A percentile compares a stretch with the other conserved stretches of the same genome.
Conservation (phyloP, 2,888 invertebrate species). For the Hypomecis atomaria region DNA sequence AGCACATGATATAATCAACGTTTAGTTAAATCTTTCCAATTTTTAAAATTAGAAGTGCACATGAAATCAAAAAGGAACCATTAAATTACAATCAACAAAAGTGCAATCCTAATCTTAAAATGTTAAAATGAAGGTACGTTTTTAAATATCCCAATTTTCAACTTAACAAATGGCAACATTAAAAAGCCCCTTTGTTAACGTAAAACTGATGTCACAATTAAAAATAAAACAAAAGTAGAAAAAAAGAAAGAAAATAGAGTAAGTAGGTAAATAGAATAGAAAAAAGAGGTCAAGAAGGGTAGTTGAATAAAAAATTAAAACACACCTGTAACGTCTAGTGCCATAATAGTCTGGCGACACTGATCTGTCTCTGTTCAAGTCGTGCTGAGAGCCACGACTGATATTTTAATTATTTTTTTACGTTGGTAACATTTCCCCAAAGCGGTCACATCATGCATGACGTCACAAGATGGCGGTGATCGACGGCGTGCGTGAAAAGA, state of each 20-base stretch:
- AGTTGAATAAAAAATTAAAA: constrained; percentile 43
- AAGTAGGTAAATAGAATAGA: background rate
- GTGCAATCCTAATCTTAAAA: constrained; percentile 16
- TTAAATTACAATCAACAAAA: background rate
- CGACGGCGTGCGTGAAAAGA: constrained; percentile 53
- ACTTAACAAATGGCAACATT: background rate
- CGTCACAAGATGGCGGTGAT: constrained; percentile 73
- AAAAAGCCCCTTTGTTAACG: background rate
- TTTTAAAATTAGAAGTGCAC: constrained; percentile 15
- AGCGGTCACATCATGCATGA: constrained; percentile 75
- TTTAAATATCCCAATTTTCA: background rate
- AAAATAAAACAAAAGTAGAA: constrained; percentile 7
- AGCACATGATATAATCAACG: constrained; percentile 40
- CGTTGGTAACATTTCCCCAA: constrained; percentile 51
- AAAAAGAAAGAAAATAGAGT: background rate
- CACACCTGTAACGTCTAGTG: constrained; percentile 91
- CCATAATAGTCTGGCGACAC: constrained; percentile 90
- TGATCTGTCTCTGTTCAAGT: constrained; percentile 87
- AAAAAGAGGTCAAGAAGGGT: constrained; percentile 13
- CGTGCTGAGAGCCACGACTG: constrained; percentile 91
- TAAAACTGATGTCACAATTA: background rate
- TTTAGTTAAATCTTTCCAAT: constrained; percentile 8
- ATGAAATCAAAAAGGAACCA: background rate
- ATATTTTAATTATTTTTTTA: constrained; percentile 38
- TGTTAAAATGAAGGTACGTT: constrained; percentile 6